Conservation (phyloP, 1,140 invertebrate genomes). For the Holotrichia oblita region DNA sequence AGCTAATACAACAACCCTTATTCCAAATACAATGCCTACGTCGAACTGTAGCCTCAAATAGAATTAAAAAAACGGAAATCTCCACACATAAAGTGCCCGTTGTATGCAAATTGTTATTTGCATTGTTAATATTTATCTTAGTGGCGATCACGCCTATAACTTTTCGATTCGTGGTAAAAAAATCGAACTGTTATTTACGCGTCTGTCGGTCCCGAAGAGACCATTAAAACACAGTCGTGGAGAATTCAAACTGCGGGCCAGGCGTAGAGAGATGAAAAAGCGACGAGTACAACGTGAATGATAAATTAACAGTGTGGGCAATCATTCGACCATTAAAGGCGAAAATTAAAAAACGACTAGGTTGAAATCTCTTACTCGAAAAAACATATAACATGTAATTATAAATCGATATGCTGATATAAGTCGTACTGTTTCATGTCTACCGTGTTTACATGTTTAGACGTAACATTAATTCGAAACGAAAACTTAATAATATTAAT, state of each 20-base stretch:
- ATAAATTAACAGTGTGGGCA: not conserved
- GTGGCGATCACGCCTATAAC: constrained; percentile 1
- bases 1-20: not conserved
- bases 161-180: not conserved
- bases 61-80: not conserved
- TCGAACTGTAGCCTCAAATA: too few species aligned
- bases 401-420: constrained; percentile 32
- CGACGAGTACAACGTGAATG: not conserved
- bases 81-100: not conserved
- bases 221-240: constrained; percentile 15
- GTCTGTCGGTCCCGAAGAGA: not conserved
- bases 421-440: not conserved
- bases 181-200: constrained; percentile 9
- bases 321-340: constrained; percentile 30
- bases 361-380: not conserved
- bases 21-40: not conserved
- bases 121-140: constrained; percentile 18
- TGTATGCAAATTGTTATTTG: not conserved
- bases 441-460: not conserved
- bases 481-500: too few species aligned
- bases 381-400: constrained; percentile 32
- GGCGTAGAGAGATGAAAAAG: not conserved
- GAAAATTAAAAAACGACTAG: constrained; percentile 29
- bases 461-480: not conserved
- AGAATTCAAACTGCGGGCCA: not conserved